Evolutionary conservation across 35 echinoderm and acorn worm genomes (phyloP).

Genomic region (Patiria miniata): DNA sequence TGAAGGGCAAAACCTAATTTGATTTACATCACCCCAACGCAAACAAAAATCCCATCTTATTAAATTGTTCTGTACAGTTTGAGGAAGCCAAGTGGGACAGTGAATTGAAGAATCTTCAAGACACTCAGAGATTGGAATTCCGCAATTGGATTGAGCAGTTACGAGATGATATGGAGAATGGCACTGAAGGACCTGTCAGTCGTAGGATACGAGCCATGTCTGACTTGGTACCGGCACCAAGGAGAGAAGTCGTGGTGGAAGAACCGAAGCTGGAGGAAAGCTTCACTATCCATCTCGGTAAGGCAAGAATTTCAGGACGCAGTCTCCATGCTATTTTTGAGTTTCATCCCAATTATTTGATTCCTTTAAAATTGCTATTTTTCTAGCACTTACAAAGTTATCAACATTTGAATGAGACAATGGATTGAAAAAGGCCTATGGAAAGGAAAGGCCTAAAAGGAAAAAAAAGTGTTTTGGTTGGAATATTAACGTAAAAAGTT

Average conservation of each 20-base stretch:
- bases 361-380: too few species aligned
- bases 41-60: too few species aligned
- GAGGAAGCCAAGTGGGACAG: conserved; percentile 84
- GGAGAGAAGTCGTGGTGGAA: conserved; percentile 46
- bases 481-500: too few species aligned
- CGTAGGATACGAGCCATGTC: conserved; percentile 89
- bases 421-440: too few species aligned
- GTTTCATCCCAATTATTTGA: too few species aligned
- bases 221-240: conserved; percentile 56
- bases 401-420: too few species aligned
- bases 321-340: too few species aligned
- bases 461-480: too few species aligned
- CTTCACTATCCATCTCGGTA: conserved; percentile 96
- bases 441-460: too few species aligned
- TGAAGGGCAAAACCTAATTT: too few species aligned
- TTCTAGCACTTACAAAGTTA: too few species aligned
- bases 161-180: conserved; percentile 70
- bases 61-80: conserved; percentile 37
- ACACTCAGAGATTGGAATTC: conserved; percentile 76
- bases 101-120: conserved; percentile 79
- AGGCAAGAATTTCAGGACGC: not conserved
- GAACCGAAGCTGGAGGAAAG: conserved; percentile 85
- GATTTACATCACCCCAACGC: too few species aligned
- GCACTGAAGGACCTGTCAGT: conserved; percentile 70
- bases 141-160: conserved; percentile 66